A percentile compares a stretch with the other conserved stretches of the same genome.
phyloP scores from a whole-genome alignment of 2,113 vertebrate genomes.

The Heptranchias perlo region DNA sequence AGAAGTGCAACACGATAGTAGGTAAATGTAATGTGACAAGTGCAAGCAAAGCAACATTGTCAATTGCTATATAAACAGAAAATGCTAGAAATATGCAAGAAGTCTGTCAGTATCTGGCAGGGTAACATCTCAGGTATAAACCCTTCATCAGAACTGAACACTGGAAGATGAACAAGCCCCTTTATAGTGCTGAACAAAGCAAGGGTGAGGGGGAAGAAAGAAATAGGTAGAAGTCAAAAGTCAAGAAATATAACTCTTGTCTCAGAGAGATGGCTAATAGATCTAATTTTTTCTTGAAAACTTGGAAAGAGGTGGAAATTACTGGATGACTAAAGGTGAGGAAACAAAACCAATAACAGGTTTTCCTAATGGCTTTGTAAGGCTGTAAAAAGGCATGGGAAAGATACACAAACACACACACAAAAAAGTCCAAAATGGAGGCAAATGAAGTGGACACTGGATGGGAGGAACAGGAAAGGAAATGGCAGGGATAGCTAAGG shows the following conservation, averaged over 20 bases:
- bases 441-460: background rate
- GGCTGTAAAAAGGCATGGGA: background rate
- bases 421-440: background rate
- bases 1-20: background rate
- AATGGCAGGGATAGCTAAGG: background rate
- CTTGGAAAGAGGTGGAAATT: background rate
- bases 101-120: background rate
- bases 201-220: background rate
- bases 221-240: background rate
- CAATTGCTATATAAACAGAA: background rate
- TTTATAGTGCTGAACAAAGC: background rate
- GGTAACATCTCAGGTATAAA: background rate
- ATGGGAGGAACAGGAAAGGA: background rate
- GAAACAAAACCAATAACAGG: background rate
- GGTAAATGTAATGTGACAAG: background rate
- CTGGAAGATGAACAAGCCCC: background rate
- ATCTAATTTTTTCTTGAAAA: background rate
- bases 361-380: background rate
- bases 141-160: background rate
- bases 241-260: background rate
- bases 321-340: background rate
- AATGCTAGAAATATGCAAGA: background rate
- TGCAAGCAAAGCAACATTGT: background rate
- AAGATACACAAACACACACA: background rate
- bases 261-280: background rate